phyloP scores from a whole-genome alignment of 2,797 vertebrate genomes.

The Vultur gryphus region DNA sequence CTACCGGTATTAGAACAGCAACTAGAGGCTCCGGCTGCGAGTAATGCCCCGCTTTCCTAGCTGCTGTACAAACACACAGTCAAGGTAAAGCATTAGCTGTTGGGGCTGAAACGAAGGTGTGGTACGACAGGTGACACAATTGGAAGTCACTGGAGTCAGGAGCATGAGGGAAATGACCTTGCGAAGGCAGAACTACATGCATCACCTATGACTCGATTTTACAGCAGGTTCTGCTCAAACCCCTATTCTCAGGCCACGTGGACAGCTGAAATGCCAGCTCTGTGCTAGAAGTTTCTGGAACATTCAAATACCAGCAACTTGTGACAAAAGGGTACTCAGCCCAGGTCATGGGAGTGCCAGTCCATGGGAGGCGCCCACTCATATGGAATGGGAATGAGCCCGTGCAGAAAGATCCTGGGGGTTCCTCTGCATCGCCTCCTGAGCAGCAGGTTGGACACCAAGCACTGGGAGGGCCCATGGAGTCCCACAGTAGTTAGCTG shows the following conservation, averaged over 20 bases:
- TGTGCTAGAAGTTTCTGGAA: constrained; percentile 51
- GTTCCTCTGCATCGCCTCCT: background rate
- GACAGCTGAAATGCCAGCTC: background rate
- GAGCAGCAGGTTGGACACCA: background rate
- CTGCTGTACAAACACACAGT: background rate
- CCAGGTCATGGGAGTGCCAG: background rate
- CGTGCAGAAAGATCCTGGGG: background rate
- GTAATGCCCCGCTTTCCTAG: background rate
- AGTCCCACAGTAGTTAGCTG: background rate
- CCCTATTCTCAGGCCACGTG: fast-evolving
- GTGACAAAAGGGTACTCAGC: background rate
- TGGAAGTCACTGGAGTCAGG: background rate
- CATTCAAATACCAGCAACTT: background rate
- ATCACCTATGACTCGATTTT: background rate
- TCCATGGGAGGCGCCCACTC: background rate
- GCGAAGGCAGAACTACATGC: background rate
- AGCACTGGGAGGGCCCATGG: background rate
- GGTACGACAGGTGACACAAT: background rate
- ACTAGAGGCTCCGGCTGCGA: background rate
- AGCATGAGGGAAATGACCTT: background rate
- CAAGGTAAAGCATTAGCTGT: background rate
- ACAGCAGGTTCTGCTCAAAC: background rate
- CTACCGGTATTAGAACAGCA: background rate
- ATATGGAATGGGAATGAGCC: fast-evolving
- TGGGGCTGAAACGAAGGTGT: background rate